Base-by-base conservation (phyloP, 2,113 vertebrate species). In the Charina bottae region DNA sequence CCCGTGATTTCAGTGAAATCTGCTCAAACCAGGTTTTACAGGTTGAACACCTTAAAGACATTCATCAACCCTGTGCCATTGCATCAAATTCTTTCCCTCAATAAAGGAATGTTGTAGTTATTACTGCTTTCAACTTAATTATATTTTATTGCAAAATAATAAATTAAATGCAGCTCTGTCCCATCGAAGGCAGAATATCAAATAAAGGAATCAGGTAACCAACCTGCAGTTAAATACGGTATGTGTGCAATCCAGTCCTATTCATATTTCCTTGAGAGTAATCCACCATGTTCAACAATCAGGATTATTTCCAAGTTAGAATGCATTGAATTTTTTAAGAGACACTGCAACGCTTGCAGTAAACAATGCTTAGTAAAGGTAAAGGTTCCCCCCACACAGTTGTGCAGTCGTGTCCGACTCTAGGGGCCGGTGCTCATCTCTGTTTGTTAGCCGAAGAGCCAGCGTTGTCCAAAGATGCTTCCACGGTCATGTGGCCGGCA, bases 31-130 rank as follows among this genome's bases (percentile, higher is more conserved):
- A 83, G 23, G 23, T 28, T n/a, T 54, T 55, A 37, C 26, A 64
- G 5, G 84, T 89, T 8, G 0, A 0, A 0, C 2, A 68, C 64
- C 4, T 0, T 0, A 11, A 12, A 28, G 42, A 90, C 87, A 37
- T 1, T 58, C 24, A 37, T 42, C 46, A 88, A 15, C 0, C 2
- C 0, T 7, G 12, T 49, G 28, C 21, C 37, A 0, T 37, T 19
- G 2, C 2, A n/a, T 10, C 3, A 6, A 89, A 10, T 87, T 49
- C 53, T 46, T 68, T n/a, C 9, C 7, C 0, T 58, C 7, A 4
- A 4, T 17, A n/a, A 2, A n/a, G 0, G 0, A 1, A 4, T 78
- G n/a, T 37, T 37, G 68, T 19, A 2, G 15, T 17, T 8, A 37
- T 37, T 37, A 37, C 1, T 8, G 5, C 68, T 72, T 72, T 28